These are phyloP conservation scores for Acropternis orthonyx DNA, from an alignment of 2,797 vertebrate genomes.

Conservation along the genomic window DNA sequence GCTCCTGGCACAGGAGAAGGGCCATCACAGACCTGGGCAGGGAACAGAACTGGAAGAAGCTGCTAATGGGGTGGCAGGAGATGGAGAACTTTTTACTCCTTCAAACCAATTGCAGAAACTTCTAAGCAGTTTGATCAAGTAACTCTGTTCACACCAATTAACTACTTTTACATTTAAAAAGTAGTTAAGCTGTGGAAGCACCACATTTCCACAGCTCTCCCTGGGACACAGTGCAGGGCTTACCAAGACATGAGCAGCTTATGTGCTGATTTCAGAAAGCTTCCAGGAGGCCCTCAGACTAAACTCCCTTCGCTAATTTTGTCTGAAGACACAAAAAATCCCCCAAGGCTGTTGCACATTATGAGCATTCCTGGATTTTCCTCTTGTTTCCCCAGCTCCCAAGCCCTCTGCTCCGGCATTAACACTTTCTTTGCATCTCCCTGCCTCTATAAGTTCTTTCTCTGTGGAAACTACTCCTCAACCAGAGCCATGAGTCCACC, in stretches of 20 bases:
- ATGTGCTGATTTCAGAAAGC: background rate
- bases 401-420: background rate
- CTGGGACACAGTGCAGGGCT: background rate
- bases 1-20: background rate
- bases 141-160: background rate
- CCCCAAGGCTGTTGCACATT: background rate
- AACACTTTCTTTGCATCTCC: background rate
- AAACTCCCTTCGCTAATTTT: background rate
- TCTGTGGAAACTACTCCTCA: background rate
- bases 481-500: background rate
- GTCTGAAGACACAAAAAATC: conserved; percentile 5
- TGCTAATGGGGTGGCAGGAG: background rate
- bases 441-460: background rate
- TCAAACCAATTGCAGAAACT: background rate
- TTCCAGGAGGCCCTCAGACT: background rate
- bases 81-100: background rate
- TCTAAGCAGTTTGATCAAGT: background rate
- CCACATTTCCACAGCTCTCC: background rate
- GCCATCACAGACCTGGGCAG: background rate
- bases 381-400: background rate
- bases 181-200: background rate
- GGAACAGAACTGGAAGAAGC: background rate
- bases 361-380: conserved; percentile 5
- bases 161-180: background rate
- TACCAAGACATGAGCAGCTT: background rate